Evolutionary conservation across 2,797 vertebrate species (phyloP).

Genomic region (Graptemys geographica): DNA sequence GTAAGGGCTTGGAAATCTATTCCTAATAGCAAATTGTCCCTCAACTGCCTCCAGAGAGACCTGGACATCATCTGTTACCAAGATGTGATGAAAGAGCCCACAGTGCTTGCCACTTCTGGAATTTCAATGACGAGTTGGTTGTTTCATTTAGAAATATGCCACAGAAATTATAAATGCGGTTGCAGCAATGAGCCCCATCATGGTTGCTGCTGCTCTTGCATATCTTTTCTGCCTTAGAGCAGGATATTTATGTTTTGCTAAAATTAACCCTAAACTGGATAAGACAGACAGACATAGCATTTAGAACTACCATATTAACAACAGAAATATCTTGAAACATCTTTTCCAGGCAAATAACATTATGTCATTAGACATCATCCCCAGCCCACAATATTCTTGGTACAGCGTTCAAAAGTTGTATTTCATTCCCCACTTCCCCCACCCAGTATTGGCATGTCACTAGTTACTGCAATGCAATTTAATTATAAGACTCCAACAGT

Average conservation of each 20-base stretch:
- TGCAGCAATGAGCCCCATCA: conserved; percentile 31
- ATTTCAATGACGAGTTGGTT: neutral
- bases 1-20: neutral
- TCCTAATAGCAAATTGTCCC: neutral
- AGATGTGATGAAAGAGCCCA: neutral
- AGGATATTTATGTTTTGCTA: conserved; percentile 49
- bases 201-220: conserved; percentile 35
- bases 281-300: neutral
- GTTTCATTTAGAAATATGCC: neutral
- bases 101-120: neutral
- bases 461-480: neutral
- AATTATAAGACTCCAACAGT: neutral
- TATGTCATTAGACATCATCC: neutral
- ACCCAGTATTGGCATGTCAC: neutral
- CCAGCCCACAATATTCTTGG: conserved; percentile 21
- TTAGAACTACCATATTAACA: conserved; percentile 19
- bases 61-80: neutral
- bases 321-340: conserved; percentile 28
- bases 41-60: neutral
- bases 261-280: conserved; percentile 32
- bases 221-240: conserved; percentile 44
- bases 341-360: conserved; percentile 11
- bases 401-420: neutral
- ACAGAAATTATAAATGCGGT: conserved; percentile 31
- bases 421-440: neutral